phyloP scores from a whole-genome alignment of 2,888 invertebrate species.

The Malthinus seriepunctatus region DNA sequence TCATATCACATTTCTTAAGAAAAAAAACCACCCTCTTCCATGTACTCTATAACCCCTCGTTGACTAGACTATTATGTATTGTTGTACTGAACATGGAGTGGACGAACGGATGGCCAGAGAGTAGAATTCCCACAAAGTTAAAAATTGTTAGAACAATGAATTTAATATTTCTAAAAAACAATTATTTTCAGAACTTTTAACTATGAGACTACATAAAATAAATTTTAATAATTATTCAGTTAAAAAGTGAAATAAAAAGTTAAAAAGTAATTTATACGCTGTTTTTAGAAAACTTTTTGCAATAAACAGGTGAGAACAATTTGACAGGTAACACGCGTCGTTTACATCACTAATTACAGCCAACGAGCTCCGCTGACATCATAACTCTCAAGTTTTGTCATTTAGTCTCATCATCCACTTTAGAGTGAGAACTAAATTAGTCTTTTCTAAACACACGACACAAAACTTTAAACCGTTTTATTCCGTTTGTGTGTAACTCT shows the following conservation, averaged over 20 bases:
- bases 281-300: constrained; percentile 12
- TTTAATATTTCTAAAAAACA: too few relatives aligned
- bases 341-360: constrained; percentile 24
- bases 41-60: too few relatives aligned
- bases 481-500: constrained; percentile 6
- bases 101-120: too few relatives aligned
- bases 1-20: too few relatives aligned
- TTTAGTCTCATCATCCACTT: constrained; percentile 26
- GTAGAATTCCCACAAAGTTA: too few relatives aligned
- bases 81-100: too few relatives aligned
- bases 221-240: background rate
- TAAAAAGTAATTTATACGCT: constrained; percentile 5
- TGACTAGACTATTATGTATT: too few relatives aligned
- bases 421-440: constrained; percentile 24
- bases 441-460: background rate
- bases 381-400: constrained; percentile 31
- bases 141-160: too few relatives aligned
- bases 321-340: constrained; percentile 27
- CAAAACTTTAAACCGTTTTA: constrained; percentile 1
- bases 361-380: constrained; percentile 14
- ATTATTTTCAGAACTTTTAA: too few relatives aligned
- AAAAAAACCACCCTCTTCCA: too few relatives aligned
- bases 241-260: background rate
- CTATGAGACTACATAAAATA: too few relatives aligned
- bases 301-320: constrained; percentile 28